Conservation (phyloP, 2,888 invertebrate genomes). For the Cyclophora albipunctata region DNA sequence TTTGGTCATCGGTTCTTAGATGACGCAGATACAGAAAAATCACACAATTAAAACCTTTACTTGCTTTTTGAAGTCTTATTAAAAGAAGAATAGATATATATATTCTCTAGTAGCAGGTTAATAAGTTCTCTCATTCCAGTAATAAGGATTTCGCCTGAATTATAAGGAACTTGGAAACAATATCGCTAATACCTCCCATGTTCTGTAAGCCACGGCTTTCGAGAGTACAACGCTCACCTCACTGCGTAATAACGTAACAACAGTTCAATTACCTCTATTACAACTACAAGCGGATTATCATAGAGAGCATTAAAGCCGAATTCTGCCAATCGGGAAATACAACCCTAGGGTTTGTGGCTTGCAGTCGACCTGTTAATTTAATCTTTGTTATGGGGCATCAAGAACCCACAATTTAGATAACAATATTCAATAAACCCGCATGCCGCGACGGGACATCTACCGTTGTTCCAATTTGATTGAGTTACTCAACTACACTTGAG, state of each 20-base stretch:
- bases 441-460: slow-evolving; percentile 41
- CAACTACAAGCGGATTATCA: slow-evolving; percentile 54
- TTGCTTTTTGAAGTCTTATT: too few species aligned
- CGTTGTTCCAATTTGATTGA: slow-evolving; percentile 62
- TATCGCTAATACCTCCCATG: slow-evolving; percentile 9
- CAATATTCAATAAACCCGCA: slow-evolving; percentile 64
- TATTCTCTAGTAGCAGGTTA: too few species aligned
- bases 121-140: too few species aligned
- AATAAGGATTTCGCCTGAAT: slow-evolving; percentile 3
- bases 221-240: slow-evolving; percentile 10
- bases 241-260: slow-evolving; percentile 29
- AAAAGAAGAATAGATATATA: too few species aligned
- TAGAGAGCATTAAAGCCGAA: slow-evolving; percentile 46
- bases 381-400: slow-evolving; percentile 61
- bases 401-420: slow-evolving; percentile 64
- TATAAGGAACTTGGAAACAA: slow-evolving; percentile 6
- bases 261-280: slow-evolving; percentile 59
- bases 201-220: slow-evolving; percentile 13
- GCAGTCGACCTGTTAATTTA: slow-evolving; percentile 63
- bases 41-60: too few species aligned
- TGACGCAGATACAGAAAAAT: too few species aligned
- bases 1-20: too few species aligned
- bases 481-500: slow-evolving; percentile 60
- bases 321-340: slow-evolving; percentile 48
- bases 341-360: slow-evolving; percentile 33